These are phyloP conservation scores for Atrina japonica DNA, from an alignment of 2,888 invertebrate genomes.

Conservation along the genomic window DNA sequence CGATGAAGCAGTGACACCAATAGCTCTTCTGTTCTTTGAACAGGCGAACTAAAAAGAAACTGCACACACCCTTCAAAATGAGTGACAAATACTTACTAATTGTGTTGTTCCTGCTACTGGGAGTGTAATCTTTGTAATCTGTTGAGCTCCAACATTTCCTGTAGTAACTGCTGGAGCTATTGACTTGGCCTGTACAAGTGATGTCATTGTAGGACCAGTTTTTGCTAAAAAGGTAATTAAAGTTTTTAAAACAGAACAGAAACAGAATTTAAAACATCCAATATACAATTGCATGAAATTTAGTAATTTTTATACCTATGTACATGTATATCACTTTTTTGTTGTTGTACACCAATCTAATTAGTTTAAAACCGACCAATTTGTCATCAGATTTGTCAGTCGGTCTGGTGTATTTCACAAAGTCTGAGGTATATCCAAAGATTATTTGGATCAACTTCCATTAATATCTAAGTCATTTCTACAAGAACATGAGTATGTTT, in stretches of 20 bases:
- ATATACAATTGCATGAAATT: background rate
- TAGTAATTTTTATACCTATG: too few species aligned
- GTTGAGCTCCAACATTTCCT: constrained; percentile 34
- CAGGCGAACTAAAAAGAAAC: too few species aligned
- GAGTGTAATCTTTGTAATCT: constrained; percentile 74
- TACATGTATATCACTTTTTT: too few species aligned
- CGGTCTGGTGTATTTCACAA: too few species aligned
- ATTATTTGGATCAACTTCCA: too few species aligned
- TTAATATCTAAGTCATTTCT: too few species aligned
- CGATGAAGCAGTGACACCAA: too few species aligned
- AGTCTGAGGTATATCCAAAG: too few species aligned
- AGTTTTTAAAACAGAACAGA: constrained; percentile 1
- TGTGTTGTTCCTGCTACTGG: constrained; percentile 63
- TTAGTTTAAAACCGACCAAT: background rate
- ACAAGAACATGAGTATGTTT: too few species aligned
- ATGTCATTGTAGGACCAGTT: constrained; percentile 40
- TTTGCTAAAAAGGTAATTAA: constrained; percentile 44
- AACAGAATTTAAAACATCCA: background rate
- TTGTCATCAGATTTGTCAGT: too few species aligned
- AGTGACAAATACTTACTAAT: constrained; percentile 53
- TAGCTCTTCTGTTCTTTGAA: too few species aligned
- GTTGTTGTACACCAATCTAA: background rate
- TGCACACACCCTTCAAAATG: too few species aligned
- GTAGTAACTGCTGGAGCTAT: constrained; percentile 40
- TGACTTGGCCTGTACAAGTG: constrained; percentile 50